phyloP scores from a whole-genome alignment of 2,888 invertebrate genomes.

The Scaptomyza reducta region DNA sequence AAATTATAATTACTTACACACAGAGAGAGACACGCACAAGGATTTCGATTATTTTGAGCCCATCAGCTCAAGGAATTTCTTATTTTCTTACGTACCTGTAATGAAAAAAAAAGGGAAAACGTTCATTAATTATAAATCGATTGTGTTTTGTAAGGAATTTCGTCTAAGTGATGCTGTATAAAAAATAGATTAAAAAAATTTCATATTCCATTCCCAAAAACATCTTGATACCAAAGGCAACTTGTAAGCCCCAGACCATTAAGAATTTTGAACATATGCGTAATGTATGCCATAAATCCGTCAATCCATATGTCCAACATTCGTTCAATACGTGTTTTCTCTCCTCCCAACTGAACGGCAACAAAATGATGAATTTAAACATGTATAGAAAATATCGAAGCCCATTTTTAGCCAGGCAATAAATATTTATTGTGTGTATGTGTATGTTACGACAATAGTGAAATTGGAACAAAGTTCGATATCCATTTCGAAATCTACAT shows the following conservation, averaged over 20 bases:
- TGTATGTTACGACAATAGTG: slow-evolving; percentile 55
- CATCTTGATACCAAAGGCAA: neutral
- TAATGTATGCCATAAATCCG: slow-evolving; percentile 37
- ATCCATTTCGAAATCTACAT: slow-evolving; percentile 73
- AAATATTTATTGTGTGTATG: slow-evolving; percentile 11
- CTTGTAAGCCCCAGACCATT: slow-evolving; percentile 6
- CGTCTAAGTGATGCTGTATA: neutral
- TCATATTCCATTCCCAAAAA: neutral
- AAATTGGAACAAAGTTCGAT: slow-evolving; percentile 74
- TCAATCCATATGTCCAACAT: slow-evolving; percentile 28
- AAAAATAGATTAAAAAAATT: slow-evolving; percentile 1
- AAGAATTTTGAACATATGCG: slow-evolving; percentile 4
- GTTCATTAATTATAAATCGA: slow-evolving; percentile 40
- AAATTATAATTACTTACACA: slow-evolving; percentile 75
- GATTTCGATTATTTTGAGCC: slow-evolving; percentile 17
- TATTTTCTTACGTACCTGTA: slow-evolving; percentile 61
- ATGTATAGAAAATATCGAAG: slow-evolving; percentile 3
- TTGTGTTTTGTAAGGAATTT: neutral
- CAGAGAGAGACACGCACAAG: slow-evolving; percentile 23
- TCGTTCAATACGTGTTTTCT: slow-evolving; percentile 11
- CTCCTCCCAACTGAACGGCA: too few relatives aligned
- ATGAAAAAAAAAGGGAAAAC: slow-evolving; percentile 21
- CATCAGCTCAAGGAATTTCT: slow-evolving; percentile 7
- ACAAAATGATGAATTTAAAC: slow-evolving; percentile 3
- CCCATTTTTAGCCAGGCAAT: slow-evolving; percentile 11